Base-by-base conservation (phyloP, 2,888 invertebrate species). In the Lagria hirta region DNA sequence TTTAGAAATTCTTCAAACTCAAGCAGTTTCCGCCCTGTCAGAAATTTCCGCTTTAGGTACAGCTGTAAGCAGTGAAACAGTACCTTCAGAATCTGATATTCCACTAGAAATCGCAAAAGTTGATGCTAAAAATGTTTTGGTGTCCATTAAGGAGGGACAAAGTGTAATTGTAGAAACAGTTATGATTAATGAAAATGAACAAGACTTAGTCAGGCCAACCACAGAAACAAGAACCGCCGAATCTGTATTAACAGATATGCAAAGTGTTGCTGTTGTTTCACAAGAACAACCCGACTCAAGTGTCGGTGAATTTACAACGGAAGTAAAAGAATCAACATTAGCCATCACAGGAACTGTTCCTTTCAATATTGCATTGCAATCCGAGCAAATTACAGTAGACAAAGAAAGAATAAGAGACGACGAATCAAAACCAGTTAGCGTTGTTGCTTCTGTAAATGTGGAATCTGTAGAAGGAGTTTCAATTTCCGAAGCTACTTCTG, bases 91-190 rank as follows among this genome's bases (percentile, higher is more conserved):
- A 51, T 60, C 64, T 18, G 78, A 77, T 59, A 54, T 59, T 12
- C 51, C 57, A 13, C 54, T 73, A 1, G 54, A 61, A 14, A 60
- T 59, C 2, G 43, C 61, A 3, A 61, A 67, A 47, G 65, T 71
- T 7, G 69, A 72, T 41, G 50, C 58, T 3, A 72, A 71, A 53
- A 68, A 68, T 45, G 72, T 73, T 26, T 64, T 64, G 24, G 52
- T 74, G 8, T 60, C 65, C 3, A 52, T 77, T 4, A 68, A 72
- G 49, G 73, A 73, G 53, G 73, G 69, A 12, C 65, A 65, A 55
- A 65, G 71, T 21, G 58, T 75, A 7, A 66, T 65, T 1, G 61
- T 80, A 1, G 75, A 72, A 49, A 75, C 79, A 55, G 65, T 73
- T 4, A 42, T 49, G 43, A 56, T 69, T 12, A 74, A 77, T 57